Evolutionary conservation across 2,888 invertebrate genomes (phyloP).

Genomic region (Anthoptus insignis): DNA sequence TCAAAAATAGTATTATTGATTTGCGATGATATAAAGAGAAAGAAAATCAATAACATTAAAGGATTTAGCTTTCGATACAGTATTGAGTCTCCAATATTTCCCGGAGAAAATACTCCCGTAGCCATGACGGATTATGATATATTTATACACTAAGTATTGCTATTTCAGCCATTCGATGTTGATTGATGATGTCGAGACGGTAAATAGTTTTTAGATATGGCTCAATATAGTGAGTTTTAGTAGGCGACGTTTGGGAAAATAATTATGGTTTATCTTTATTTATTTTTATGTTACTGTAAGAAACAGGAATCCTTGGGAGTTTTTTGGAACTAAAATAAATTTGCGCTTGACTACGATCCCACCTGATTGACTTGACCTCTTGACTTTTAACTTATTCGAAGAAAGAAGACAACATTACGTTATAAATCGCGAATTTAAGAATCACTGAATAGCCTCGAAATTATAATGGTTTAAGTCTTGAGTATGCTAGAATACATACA

Average conservation of each 20-base stretch:
- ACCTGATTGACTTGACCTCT: no score
- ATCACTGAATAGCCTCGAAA: no score
- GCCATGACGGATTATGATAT: conserved; percentile 70
- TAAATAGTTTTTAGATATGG: conserved; percentile 28
- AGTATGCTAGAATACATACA: no score
- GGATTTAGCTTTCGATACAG: background rate
- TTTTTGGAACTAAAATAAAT: no score
- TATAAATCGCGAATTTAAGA: no score
- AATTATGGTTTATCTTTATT: background rate
- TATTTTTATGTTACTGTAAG: no score
- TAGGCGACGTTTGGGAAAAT: background rate
- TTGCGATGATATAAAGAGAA: background rate
- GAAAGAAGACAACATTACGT: no score
- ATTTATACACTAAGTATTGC: conserved; percentile 60
- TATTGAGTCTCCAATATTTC: conserved; percentile 40
- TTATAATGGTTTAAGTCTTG: no score
- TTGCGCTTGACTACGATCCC: no score
- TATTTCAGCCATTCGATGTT: conserved; percentile 56
- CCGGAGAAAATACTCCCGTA: conserved; percentile 53
- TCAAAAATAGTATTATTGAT: no score
- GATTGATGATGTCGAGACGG: conserved; percentile 60
- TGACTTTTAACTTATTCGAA: no score
- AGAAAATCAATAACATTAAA: conserved; percentile 20
- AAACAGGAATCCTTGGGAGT: no score
- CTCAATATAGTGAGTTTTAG: background rate